phyloP scores from a whole-genome alignment of 2,888 invertebrate species.

The Petrophora chlorosata region DNA sequence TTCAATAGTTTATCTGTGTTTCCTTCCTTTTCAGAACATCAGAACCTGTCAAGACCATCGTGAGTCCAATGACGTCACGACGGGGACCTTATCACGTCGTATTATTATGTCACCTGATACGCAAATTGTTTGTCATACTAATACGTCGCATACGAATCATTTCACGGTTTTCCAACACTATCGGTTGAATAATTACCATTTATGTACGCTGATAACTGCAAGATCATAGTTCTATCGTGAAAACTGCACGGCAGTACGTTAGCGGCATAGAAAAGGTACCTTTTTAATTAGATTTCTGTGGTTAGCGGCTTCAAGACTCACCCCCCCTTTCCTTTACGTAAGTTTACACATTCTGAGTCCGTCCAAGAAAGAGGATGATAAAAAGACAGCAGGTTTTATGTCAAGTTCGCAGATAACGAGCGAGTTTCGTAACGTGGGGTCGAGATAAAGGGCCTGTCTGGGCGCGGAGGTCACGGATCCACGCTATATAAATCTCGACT shows the following conservation, averaged over 20 bases:
- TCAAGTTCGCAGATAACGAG: conserved; percentile 35
- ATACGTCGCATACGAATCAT: not conserved
- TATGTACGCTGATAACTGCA: conserved; percentile 2
- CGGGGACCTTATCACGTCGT: conserved; percentile 3
- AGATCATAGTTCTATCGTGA: no score
- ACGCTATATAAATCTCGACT: conserved; percentile 2
- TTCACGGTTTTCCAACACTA: conserved; percentile 7
- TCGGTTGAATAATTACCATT: conserved; percentile 7
- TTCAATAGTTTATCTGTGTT: not conserved
- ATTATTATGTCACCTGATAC: conserved; percentile 23
- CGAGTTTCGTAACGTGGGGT: conserved; percentile 16
- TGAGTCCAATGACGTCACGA: not conserved
- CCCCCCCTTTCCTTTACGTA: not conserved
- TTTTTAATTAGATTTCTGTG: no score
- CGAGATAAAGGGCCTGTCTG: conserved; percentile 23
- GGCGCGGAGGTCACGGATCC: conserved; percentile 7
- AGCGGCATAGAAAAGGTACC: not conserved
- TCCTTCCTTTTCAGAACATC: not conserved
- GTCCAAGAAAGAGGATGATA: conserved; percentile 23
- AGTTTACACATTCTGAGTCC: not conserved
- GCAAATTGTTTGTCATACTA: conserved; percentile 13
- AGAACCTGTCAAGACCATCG: conserved; percentile 1
- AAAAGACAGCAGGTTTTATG: conserved; percentile 25
- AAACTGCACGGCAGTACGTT: no score
- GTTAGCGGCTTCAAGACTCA: not conserved